Evolutionary conservation across 2,113 vertebrate genomes (phyloP), one percentile per base, ranked within the genome.

Genomic region (Odocoileus hemionus): DNA sequence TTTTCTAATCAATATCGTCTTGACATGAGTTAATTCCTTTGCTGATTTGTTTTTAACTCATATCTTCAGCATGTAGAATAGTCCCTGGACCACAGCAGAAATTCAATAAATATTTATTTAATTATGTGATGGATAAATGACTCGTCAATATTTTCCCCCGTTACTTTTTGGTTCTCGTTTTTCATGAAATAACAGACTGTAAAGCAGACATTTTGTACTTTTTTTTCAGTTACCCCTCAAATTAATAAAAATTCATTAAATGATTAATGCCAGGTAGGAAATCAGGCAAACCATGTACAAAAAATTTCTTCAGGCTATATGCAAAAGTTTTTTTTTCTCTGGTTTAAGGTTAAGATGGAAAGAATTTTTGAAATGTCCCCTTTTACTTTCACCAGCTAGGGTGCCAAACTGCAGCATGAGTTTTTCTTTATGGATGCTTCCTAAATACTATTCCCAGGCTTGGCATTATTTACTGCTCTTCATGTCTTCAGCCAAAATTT

Each of bases 321-420:
- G 30, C 45, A 45, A 86, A 90, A 94, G 28, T 17, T 26, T 76
- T 39, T 74, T n/a, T 64, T 74, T 97, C 88, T 96, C 52, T 91
- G 92, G 74, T 91, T 97, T 94, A 96, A 82, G 91, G 61, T 85
- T 86, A 61, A 86, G 28, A 87, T 64, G 58, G 92, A 89, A 92
- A 95, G n/a, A 86, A 54, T 98, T 98, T 86, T 97, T 85, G 15
- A 93, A 96, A 95, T 95, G 97, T 50, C 33, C 89, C 86, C 21
- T 87, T 98, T 98, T 80, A 57, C 58, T 98, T 96, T 97, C 83
- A 95, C 90, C 98, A 97, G 83, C 89, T 61, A 67, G 84, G 93
- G 97, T 94, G 98, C 98, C 98, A 98, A 98, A 58, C 95, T 98
- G 98, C 98, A 97, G 98, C 97, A 95, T 97, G 97, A 98, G 97